Conservation (phyloP, 2,888 invertebrate genomes). For the Mythimna albipuncta region DNA sequence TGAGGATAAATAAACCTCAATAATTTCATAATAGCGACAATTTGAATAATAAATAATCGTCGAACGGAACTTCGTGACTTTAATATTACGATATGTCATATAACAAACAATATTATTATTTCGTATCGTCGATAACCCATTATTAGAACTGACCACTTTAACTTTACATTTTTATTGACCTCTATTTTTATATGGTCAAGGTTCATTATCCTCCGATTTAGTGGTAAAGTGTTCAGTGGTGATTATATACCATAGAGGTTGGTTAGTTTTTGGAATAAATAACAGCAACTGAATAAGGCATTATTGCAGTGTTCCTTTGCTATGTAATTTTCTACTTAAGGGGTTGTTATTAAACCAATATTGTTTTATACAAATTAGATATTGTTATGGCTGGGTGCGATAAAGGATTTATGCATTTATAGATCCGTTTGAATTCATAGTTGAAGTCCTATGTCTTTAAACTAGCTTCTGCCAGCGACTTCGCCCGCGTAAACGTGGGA, state of each 20-base stretch:
- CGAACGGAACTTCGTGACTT: conserved; percentile 56
- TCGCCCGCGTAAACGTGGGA: too few species aligned
- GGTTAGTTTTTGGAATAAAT: conserved; percentile 56
- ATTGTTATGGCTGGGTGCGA: background rate
- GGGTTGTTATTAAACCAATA: conserved; percentile 35
- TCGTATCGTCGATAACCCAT: conserved; percentile 45
- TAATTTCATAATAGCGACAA: conserved; percentile 51
- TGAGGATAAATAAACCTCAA: conserved; percentile 40
- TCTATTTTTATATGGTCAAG: fast-evolving
- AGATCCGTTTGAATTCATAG: background rate
- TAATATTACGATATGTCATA: conserved; percentile 56
- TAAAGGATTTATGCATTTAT: background rate
- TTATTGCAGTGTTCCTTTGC: conserved; percentile 45
- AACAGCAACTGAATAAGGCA: conserved; percentile 51
- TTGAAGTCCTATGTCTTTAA: too few species aligned
- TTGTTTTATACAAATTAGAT: conserved; percentile 26
- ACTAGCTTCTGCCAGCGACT: too few species aligned
- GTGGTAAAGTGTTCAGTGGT: background rate
- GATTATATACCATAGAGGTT: conserved; percentile 41
- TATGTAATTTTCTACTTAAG: conserved; percentile 47
- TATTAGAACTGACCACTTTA: conserved; percentile 40
- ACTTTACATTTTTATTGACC: background rate
- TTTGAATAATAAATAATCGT: conserved; percentile 56
- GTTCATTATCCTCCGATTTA: background rate
- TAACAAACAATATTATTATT: conserved; percentile 56